These are phyloP conservation scores for Hippopotamus amphibius DNA, from an alignment of 2,113 vertebrate species.

Conservation along the genomic window DNA sequence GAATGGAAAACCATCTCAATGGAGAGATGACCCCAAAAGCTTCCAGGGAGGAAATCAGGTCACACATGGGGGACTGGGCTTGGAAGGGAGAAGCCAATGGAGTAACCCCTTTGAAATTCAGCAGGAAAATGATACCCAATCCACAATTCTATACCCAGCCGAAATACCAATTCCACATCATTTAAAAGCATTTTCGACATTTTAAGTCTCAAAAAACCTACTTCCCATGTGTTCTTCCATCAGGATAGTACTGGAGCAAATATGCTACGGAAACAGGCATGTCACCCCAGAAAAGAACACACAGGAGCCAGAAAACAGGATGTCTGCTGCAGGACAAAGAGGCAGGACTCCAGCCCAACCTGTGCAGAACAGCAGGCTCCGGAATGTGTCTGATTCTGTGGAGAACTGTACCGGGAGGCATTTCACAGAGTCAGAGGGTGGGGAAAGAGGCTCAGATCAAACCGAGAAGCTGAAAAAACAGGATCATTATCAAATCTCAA, in stretches of 20 bases:
- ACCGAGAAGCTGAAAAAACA: neutral
- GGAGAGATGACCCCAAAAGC: neutral
- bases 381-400: neutral
- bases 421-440: neutral
- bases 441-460: neutral
- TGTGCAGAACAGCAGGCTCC: neutral
- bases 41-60: neutral
- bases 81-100: neutral
- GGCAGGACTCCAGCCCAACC: neutral
- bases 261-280: neutral
- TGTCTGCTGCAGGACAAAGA: neutral
- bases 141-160: neutral
- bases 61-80: neutral
- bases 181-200: slow-evolving; percentile 9
- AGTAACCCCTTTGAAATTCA: neutral
- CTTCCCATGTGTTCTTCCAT: neutral
- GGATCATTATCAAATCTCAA: neutral
- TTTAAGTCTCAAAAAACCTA: neutral
- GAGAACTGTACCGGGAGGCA: neutral
- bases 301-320: neutral
- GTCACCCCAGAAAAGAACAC: neutral
- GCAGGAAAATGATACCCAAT: neutral
- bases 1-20: neutral
- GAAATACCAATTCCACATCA: neutral
- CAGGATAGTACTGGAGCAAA: neutral